Evolutionary conservation across 1,140 invertebrate species (phyloP).

Genomic region (Drosophila teissieri): DNA sequence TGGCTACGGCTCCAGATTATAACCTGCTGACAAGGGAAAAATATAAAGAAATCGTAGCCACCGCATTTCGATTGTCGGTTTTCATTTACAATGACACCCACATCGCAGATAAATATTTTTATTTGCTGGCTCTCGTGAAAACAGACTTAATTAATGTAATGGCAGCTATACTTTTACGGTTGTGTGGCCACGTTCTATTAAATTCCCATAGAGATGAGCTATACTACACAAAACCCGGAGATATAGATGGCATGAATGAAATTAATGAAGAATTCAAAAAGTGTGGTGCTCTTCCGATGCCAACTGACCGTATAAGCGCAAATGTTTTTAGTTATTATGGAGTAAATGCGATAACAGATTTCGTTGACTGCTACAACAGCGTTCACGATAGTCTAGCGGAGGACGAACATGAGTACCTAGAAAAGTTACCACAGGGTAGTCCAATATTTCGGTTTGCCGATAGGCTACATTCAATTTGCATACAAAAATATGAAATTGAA

Average conservation of each 20-base stretch:
- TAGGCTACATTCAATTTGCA: constrained; percentile 22
- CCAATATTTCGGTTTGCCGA: constrained; percentile 27
- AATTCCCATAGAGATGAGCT: constrained; percentile 28
- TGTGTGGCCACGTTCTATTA: constrained; percentile 32
- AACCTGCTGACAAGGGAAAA: constrained; percentile 12
- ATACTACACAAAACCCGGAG: not conserved
- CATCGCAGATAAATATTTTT: constrained; percentile 26
- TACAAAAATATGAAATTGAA: constrained; percentile 11
- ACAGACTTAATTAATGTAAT: constrained; percentile 37
- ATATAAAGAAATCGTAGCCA: constrained; percentile 32
- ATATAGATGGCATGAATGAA: constrained; percentile 7
- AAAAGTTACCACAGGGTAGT: not conserved
- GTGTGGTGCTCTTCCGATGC: not conserved
- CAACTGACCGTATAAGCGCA: constrained; percentile 11
- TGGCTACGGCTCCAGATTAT: constrained; percentile 31
- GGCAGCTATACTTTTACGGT: constrained; percentile 41
- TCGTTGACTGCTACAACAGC: constrained; percentile 14
- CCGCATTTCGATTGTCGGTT: constrained; percentile 50
- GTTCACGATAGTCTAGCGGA: not conserved
- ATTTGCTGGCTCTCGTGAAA: constrained; percentile 26
- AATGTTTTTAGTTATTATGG: constrained; percentile 46
- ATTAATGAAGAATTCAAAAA: not conserved
- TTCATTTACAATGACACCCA: constrained; percentile 46
- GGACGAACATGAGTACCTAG: not conserved
- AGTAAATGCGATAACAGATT: constrained; percentile 25